A percentile compares a stretch with the other conserved stretches of the same genome.
These are phyloP conservation scores for Anthopleura xanthogrammica DNA, from an alignment of 92 coral and sea anemone genomes.

Conservation along the genomic window DNA sequence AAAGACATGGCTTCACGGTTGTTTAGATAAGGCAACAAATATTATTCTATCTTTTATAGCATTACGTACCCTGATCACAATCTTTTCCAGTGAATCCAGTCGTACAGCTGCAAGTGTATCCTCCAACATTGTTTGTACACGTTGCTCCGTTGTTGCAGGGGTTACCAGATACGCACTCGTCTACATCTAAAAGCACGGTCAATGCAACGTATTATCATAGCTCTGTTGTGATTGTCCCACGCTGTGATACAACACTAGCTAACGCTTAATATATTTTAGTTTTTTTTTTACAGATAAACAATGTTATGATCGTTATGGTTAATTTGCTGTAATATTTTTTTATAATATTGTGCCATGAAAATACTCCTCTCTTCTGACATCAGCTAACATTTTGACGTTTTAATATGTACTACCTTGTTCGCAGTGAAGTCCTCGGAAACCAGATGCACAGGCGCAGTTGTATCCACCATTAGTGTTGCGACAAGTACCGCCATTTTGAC, in stretches of 20 bases:
- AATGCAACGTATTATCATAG: background rate
- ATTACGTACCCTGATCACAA: conserved; percentile 39
- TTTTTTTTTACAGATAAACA: too few relatives aligned
- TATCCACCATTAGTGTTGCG: conserved; percentile 19
- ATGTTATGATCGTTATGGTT: too few relatives aligned
- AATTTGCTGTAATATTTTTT: too few relatives aligned
- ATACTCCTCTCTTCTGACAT: too few relatives aligned
- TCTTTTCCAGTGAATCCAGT: conserved; percentile 23
- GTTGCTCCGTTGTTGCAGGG: conserved; percentile 38
- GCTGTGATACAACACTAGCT: too few relatives aligned
- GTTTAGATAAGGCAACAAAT: too few relatives aligned
- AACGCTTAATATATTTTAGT: too few relatives aligned
- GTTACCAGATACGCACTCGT: conserved; percentile 17
- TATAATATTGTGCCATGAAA: too few relatives aligned
- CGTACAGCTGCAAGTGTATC: conserved; percentile 43
- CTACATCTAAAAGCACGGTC: background rate
- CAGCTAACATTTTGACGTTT: too few relatives aligned
- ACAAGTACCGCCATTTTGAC: conserved; percentile 22
- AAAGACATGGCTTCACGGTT: too few relatives aligned
- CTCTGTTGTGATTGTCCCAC: too few relatives aligned
- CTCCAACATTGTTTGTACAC: conserved; percentile 41
- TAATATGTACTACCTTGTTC: background rate
- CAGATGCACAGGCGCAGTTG: conserved; percentile 12
- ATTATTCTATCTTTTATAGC: background rate
- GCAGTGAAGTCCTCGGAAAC: background rate